phyloP scores from a whole-genome alignment of 2,888 invertebrate genomes.

The Resseliella maxima region DNA sequence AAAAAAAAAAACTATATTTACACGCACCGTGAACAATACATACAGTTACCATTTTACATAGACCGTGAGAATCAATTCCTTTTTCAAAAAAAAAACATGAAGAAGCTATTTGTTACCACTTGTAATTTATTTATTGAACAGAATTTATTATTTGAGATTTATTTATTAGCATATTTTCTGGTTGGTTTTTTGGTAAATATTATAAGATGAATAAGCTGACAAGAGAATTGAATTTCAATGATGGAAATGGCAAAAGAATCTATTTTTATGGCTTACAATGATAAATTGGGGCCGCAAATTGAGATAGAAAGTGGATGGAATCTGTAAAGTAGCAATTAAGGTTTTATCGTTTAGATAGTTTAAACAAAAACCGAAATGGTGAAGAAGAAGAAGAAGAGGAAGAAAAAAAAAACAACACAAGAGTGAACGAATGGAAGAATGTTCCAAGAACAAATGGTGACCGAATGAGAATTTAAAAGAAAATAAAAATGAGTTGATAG shows the following conservation, averaged over 20 bases:
- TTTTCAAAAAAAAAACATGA: background rate
- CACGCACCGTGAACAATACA: conserved; percentile 5
- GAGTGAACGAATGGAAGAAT: background rate
- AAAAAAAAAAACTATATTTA: conserved; percentile 50
- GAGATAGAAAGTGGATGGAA: background rate
- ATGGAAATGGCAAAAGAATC: conserved; percentile 33
- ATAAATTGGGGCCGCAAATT: background rate
- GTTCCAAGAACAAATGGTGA: background rate
- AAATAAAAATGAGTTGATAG: background rate
- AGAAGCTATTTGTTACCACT: conserved; percentile 55
- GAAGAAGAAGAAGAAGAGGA: background rate
- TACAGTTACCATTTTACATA: conserved; percentile 43
- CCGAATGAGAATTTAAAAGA: background rate
- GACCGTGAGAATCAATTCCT: background rate
- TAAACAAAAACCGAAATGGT: background rate
- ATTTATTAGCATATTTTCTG: conserved; percentile 47
- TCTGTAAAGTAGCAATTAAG: conserved; percentile 37
- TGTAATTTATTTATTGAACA: conserved; percentile 53
- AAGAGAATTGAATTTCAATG: background rate
- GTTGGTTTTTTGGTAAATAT: conserved; percentile 46
- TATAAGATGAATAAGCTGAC: background rate
- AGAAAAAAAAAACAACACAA: background rate
- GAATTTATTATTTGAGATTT: conserved; percentile 43
- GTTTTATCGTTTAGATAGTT: conserved; percentile 31
- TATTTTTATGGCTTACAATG: conserved; percentile 4